Percentiles rank a stretch among this genome's conserved stretches.
Evolutionary conservation across 2,113 vertebrate species (phyloP).

Genomic region (Garra rufa): DNA sequence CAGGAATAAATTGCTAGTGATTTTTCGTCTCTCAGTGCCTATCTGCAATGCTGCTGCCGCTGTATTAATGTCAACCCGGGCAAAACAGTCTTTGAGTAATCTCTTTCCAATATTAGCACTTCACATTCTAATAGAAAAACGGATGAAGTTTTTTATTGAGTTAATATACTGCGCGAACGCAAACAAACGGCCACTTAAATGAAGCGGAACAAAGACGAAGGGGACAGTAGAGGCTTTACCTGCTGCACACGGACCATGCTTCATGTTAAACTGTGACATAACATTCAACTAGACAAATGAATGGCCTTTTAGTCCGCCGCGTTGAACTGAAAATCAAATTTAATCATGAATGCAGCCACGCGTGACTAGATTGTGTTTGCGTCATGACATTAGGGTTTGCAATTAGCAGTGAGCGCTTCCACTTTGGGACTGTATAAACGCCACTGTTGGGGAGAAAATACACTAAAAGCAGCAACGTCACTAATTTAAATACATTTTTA

Average conservation of each 20-base stretch:
- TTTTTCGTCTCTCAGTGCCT: slow-evolving; percentile 18
- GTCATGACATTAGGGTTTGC: background rate
- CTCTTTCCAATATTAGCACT: slow-evolving; percentile 44
- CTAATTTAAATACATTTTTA: background rate
- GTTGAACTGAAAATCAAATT: background rate
- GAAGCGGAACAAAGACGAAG: background rate
- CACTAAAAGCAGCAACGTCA: background rate
- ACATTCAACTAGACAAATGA: slow-evolving; percentile 4
- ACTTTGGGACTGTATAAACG: background rate
- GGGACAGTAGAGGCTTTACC: background rate
- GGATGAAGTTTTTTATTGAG: slow-evolving; percentile 37
- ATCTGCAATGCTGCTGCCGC: background rate
- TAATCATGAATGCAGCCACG: background rate
- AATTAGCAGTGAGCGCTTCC: background rate
- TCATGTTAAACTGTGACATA: background rate
- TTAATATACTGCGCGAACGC: slow-evolving; percentile 33
- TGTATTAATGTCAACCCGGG: slow-evolving; percentile 29
- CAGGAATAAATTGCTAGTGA: slow-evolving; percentile 30
- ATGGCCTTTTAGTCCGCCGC: background rate
- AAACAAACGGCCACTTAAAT: slow-evolving; percentile 29
- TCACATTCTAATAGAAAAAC: slow-evolving; percentile 42
- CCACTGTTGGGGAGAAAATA: background rate
- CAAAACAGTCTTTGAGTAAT: slow-evolving; percentile 19
- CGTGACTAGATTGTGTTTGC: background rate
- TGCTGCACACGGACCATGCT: background rate